Base-by-base conservation (phyloP, 2,797 vertebrate species). In the Tragopan temminckii region DNA sequence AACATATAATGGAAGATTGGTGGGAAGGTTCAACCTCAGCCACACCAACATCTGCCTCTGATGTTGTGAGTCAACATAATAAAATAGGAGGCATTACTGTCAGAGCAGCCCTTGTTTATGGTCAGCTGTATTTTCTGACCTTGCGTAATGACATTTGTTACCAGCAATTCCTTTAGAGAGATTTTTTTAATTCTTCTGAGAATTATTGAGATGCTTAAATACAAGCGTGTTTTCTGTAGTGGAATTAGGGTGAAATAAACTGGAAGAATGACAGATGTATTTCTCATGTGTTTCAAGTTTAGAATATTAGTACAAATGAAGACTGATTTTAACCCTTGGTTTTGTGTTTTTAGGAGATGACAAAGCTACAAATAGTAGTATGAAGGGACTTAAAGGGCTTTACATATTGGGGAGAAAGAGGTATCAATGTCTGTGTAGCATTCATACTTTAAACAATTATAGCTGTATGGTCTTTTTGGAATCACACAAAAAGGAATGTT, bases 241-340 rank as follows among this genome's bases (percentile, higher is more conserved):
- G 59, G 62, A 68, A 81, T 90, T 43, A 59, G 25, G 82, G 50
- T 90, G 70, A 89, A 90, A 87, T 84, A 80, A 88, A 38, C 16
- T 91, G 93, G 79, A 95, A 76, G 80, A 77, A 78, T 59, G 25
- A 50, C 89, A 89, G 9, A 12, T 95, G 91, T 91, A 68, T 89
- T 92, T 96, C 64, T 85, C 67, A 86, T 77, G 43, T 38, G 61
- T 70, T 76, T 96, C 74, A 86, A 87, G 85, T 95, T 95, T 79
- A 94, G 87, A 94, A 18, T 84, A 53, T 70, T 36, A 68, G 5
- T 8, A 5, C 3, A 55, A 87, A 71, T 38, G 69, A 85, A 69
- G 31, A 92, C 48, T 17, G 70, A 9, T 88, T 75, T 69, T 72
- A 13, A 61, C 61, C 58, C 62, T 92, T 69, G 50, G 29, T 88